Evolutionary conservation across 2,888 invertebrate species (phyloP), one percentile per base, ranked within the genome.

Genomic region (Hermaeophaga mercurialis): DNA sequence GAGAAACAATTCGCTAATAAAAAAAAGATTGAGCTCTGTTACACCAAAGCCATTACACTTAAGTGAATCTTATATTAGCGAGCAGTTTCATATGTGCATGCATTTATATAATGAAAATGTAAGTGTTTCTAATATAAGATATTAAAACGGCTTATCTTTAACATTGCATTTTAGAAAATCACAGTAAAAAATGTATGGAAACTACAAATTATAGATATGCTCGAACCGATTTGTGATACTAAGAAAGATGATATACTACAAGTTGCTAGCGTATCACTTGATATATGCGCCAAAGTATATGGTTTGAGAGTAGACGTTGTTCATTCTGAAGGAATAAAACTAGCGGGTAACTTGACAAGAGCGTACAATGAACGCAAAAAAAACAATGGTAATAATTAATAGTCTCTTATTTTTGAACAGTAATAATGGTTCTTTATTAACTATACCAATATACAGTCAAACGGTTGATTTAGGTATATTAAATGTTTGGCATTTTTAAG

Each of bases 161-260:
- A n/a, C n/a, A 7, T 45, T 56, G 38, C 59, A 60, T 75, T 81
- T 3, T 77, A 90, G 89, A 94, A 93, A 86, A 89, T 96, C 65
- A 94, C 85, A 69, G 82, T 85, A 44, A 92, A 93, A 72, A 95
- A 95, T 82, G 95, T 93, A 0, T 96, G 95, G 85, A 88, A 85
- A 61, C 79, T 94, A 1, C 88, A 91, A 62, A 81, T 95, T 41
- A 94, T 95, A 67, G 94, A 96, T 73, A 89, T 90, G 66, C 85
- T 95, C 83, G 83, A 87, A 0, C 85, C 86, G 14, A 83, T 94
- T 79, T 73, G 93, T n/a, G 56, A 56, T 8, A 81, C 84, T 33
- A 84, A 86, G 47, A 86, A 87, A 69, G 86, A 89, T 71, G 87
- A 88, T 56, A 85, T 85, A 69, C 80, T 90, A 45, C 86, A 91